These are phyloP conservation scores for Ophiodon elongatus DNA, from an alignment of 2,113 vertebrate genomes.

Conservation along the genomic window DNA sequence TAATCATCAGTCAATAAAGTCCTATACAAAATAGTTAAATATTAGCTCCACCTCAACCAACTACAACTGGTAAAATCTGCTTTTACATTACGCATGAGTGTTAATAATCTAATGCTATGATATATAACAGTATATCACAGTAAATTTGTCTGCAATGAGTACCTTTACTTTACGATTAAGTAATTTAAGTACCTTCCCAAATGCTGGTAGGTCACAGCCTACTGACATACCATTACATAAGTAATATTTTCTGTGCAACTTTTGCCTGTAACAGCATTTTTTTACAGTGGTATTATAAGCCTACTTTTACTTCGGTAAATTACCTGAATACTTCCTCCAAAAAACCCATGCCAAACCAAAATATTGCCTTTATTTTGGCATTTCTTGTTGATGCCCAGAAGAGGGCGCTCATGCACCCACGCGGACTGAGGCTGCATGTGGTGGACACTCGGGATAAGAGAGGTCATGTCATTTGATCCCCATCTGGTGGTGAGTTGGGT, in stretches of 20 bases:
- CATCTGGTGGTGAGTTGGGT: slow-evolving; percentile 30
- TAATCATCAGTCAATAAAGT: neutral
- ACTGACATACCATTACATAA: neutral
- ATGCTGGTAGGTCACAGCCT: neutral
- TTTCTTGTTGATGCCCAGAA: slow-evolving; percentile 1
- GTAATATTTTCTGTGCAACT: no score
- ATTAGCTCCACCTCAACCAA: neutral
- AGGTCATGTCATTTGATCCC: neutral
- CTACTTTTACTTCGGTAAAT: neutral
- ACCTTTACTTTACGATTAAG: neutral
- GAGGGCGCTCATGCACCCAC: neutral
- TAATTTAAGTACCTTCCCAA: neutral
- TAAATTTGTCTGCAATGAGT: neutral
- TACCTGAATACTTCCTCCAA: neutral
- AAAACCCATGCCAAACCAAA: neutral
- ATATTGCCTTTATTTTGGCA: neutral
- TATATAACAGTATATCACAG: neutral
- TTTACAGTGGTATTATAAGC: neutral
- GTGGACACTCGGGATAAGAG: neutral
- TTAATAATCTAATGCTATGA: neutral
- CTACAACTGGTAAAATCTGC: neutral
- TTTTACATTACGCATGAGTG: neutral
- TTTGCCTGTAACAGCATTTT: neutral
- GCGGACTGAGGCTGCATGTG: neutral
- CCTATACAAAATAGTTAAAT: neutral